phyloP scores from a whole-genome alignment of 2,888 invertebrate genomes.

The Odontothrips loti region DNA sequence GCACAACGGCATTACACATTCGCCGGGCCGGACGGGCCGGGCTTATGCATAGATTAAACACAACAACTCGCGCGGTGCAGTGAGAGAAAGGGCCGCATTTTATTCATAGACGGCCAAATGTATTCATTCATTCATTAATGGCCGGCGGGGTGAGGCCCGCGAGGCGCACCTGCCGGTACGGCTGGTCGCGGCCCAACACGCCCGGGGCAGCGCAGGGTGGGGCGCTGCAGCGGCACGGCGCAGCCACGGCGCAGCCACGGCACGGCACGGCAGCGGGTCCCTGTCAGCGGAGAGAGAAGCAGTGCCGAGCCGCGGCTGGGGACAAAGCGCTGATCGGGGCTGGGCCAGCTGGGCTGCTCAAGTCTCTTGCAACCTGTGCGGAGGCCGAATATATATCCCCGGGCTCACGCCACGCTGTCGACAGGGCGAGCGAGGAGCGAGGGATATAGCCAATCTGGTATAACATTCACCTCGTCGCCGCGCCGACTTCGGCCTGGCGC shows the following conservation, averaged over 20 bases:
- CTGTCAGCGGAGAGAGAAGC: too few relatives aligned
- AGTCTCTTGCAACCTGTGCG: not conserved
- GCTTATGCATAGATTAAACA: conserved; percentile 5
- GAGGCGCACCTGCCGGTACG: not conserved
- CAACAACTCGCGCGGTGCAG: not conserved
- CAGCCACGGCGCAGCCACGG: too few relatives aligned
- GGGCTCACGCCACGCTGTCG: too few relatives aligned
- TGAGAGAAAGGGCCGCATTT: not conserved
- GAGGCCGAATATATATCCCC: not conserved
- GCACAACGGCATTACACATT: too few relatives aligned
- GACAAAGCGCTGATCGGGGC: not conserved
- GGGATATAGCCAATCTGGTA: not conserved
- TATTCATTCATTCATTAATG: conserved; percentile 25
- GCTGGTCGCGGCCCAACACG: not conserved
- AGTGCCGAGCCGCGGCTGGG: too few relatives aligned
- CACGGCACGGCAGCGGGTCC: too few relatives aligned
- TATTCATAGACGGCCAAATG: not conserved
- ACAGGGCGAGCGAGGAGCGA: not conserved
- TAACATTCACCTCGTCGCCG: not conserved
- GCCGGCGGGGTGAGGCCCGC: not conserved
- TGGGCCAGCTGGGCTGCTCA: not conserved
- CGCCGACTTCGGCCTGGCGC: not conserved
- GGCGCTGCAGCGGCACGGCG: too few relatives aligned
- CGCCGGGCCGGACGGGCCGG: too few relatives aligned
- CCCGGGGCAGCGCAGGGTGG: not conserved